Percentiles rank a stretch among this genome's conserved stretches.
Conservation (phyloP, 2,797 vertebrate species). For the Gouania willdenowi region DNA sequence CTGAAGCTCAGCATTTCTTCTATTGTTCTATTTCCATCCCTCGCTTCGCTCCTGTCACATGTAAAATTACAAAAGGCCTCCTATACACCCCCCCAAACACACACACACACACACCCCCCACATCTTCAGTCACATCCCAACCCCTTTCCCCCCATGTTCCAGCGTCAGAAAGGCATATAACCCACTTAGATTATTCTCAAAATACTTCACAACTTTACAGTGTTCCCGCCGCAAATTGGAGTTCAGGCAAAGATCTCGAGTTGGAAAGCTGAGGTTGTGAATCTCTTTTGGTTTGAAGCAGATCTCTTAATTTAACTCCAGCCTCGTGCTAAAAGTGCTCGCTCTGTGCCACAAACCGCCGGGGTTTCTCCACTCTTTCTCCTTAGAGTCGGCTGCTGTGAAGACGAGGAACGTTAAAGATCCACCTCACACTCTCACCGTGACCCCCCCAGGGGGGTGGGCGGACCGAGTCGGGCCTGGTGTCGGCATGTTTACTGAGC, state of each 20-base stretch:
- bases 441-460: slow-evolving; percentile 9
- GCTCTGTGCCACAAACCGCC: slow-evolving; percentile 4
- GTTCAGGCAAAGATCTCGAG: slow-evolving; percentile 38
- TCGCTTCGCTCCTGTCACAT: slow-evolving; percentile 76
- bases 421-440: too few species aligned
- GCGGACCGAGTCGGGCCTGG: slow-evolving; percentile 9
- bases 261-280: slow-evolving; percentile 55
- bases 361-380: too few species aligned
- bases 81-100: slow-evolving; percentile 36
- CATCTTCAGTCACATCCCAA: slow-evolving; percentile 42
- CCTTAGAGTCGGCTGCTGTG: too few species aligned
- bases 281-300: slow-evolving; percentile 32
- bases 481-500: slow-evolving; percentile 16
- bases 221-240: slow-evolving; percentile 44
- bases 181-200: slow-evolving; percentile 73
- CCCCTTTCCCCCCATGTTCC: slow-evolving; percentile 50
- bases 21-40: slow-evolving; percentile 75
- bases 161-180: slow-evolving; percentile 60
- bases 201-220: slow-evolving; percentile 69
- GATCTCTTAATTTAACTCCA: slow-evolving; percentile 34
- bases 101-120: slow-evolving; percentile 17
- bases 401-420: too few species aligned
- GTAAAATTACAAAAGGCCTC: slow-evolving; percentile 76
- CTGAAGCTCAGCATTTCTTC: slow-evolving; percentile 79
- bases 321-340: neutral